These are phyloP conservation scores for Thaumetopoea pityocampa DNA, from an alignment of 1,140 invertebrate species.

Conservation along the genomic window DNA sequence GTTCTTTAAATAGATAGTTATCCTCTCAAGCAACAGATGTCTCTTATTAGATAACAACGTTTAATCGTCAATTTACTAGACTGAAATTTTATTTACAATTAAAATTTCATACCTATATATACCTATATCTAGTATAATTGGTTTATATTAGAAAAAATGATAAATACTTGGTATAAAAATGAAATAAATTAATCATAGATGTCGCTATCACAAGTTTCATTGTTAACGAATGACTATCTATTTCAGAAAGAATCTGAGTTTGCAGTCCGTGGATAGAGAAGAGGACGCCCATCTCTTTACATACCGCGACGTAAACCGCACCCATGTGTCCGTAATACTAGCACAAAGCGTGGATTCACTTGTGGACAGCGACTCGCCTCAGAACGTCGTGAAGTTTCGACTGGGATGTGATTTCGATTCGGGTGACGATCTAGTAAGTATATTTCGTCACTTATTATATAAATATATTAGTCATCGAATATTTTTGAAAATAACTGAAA, in stretches of 20 bases:
- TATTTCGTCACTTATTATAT: background rate
- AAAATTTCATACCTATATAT: too few relatives aligned
- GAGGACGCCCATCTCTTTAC: slow-evolving; percentile 85
- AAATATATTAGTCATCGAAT: too few relatives aligned
- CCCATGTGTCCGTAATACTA: slow-evolving; percentile 83
- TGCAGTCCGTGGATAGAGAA: slow-evolving; percentile 84
- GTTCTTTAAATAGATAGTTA: too few relatives aligned
- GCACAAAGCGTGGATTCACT: slow-evolving; percentile 85
- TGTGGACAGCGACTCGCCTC: slow-evolving; percentile 86
- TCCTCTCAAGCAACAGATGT: too few relatives aligned
- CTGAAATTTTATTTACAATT: too few relatives aligned
- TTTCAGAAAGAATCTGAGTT: slow-evolving; percentile 78
- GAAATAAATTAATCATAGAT: slow-evolving; percentile 3
- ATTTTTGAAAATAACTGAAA: too few relatives aligned
- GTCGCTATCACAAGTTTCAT: background rate
- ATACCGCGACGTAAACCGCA: slow-evolving; percentile 82
- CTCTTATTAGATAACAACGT: too few relatives aligned
- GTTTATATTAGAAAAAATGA: background rate
- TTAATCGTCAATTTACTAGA: too few relatives aligned
- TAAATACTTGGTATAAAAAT: background rate
- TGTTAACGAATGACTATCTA: background rate
- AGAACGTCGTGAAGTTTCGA: slow-evolving; percentile 90
- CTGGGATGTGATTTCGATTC: slow-evolving; percentile 79
- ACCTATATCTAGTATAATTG: too few relatives aligned
- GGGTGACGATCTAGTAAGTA: slow-evolving; percentile 78